phyloP scores from a whole-genome alignment of 2,888 invertebrate species.

The Cantharis rufa region DNA sequence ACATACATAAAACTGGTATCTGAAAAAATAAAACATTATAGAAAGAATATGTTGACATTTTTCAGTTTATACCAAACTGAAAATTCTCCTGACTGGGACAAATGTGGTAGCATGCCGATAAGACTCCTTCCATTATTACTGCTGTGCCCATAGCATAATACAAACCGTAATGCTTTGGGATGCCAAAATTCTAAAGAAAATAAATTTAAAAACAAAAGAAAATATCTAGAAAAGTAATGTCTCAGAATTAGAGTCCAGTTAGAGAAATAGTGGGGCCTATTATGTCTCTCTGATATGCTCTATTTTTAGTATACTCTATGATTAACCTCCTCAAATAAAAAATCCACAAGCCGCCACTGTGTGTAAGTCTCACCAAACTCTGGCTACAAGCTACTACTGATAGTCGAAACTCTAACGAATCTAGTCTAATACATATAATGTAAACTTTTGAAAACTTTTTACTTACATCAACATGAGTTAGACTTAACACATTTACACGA shows the following conservation, averaged over 20 bases:
- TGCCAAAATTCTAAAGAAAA: constrained; percentile 62
- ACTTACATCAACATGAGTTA: constrained; percentile 62
- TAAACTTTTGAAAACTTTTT: neutral
- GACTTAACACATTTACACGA: constrained; percentile 44
- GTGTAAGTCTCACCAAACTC: no score
- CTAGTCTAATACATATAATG: no score
- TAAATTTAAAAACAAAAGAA: no score
- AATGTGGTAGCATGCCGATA: constrained; percentile 86
- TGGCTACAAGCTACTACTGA: no score
- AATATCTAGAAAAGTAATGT: no score
- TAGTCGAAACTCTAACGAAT: no score
- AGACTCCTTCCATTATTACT: constrained; percentile 81
- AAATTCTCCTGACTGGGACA: constrained; percentile 90
- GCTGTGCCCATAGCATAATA: constrained; percentile 87
- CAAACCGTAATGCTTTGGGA: constrained; percentile 79
- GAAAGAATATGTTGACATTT: neutral
- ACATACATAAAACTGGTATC: constrained; percentile 94
- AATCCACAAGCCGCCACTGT: no score
- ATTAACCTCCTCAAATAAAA: no score
- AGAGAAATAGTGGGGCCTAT: no score
- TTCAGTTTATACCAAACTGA: constrained; percentile 74
- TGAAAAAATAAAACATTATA: constrained; percentile 53
- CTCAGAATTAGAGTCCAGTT: no score
- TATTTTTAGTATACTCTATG: no score
- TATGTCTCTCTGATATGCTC: no score